Base-by-base conservation (phyloP, 2,888 invertebrate genomes). In the Hydropsyche betteni region DNA sequence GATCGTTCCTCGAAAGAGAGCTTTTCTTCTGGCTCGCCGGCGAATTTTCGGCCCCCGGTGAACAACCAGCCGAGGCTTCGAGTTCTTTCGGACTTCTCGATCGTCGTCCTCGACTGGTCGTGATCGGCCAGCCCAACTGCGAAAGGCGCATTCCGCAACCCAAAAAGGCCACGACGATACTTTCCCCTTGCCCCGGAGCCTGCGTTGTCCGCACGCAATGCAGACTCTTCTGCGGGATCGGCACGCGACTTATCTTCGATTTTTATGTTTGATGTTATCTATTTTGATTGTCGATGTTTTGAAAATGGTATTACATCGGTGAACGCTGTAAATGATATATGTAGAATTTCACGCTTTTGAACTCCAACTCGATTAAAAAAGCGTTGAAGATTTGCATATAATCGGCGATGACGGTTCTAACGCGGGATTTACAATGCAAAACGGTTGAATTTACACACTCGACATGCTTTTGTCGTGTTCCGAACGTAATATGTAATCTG, bases 31-130 rank as follows among this genome's bases (percentile, higher is more conserved):
- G 24, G 7, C 24, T 7, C 55, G 24, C 14, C 55, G n/a, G 4
- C 64, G 64, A 36, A 33, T 34, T 64, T 64, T 36, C 12, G 10
- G 53, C 8, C 58, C 5, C 24, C 16, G 69, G 51, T 50, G 14
- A 44, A n/a, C 69, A 68, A 68, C 34, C 50, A 5, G 52, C 70
- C 14, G 51, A 70, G 53, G 33, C 34, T 7, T 69, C 51, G 36
- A 64, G 70, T 34, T 52, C 53, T 34, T 53, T 51, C 33, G 52
- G 70, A 70, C 8, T 51, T 53, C 12, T 36, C 64, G 64, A 12
- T 69, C 44, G 55, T 74, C 75, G 77, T 75, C 77, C 75, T 75
- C 75, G 74, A 53, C 58, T 55, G 68, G 74, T 77, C 77, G 77
- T 77, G 77, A 77, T 76, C 74, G 75, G 70, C 70, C 70, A 52